These are phyloP conservation scores for Leptestheria dahalacensis DNA, from an alignment of 1,140 invertebrate species.

Conservation along the genomic window DNA sequence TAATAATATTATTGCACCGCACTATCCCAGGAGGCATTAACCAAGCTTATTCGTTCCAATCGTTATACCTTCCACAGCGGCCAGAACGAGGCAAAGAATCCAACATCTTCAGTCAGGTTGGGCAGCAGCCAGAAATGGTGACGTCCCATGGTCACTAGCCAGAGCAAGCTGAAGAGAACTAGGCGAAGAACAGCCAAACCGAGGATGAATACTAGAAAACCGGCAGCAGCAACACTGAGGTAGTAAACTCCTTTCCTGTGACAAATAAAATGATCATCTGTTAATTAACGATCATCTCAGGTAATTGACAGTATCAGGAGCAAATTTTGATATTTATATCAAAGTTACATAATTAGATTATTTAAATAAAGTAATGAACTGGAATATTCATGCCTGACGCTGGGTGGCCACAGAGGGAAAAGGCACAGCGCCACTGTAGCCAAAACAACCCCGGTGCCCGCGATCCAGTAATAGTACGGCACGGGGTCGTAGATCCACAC, in stretches of 20 bases:
- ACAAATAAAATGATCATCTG: no score
- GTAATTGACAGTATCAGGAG: not conserved
- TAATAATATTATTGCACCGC: no score
- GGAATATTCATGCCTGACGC: conserved; percentile 50
- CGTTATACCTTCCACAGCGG: conserved; percentile 74
- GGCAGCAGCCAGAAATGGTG: conserved; percentile 95
- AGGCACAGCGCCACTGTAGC: conserved; percentile 91
- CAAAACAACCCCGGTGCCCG: conserved; percentile 77
- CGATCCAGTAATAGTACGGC: conserved; percentile 89
- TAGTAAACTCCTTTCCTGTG: conserved; percentile 91
- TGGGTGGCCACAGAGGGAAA: conserved; percentile 92
- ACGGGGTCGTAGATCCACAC: conserved; percentile 99
- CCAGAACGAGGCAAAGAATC: conserved; percentile 97
- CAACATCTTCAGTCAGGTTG: conserved; percentile 95
- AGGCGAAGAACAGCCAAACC: conserved; percentile 71
- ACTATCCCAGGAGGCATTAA: no score
- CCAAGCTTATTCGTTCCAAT: no score
- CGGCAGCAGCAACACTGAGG: conserved; percentile 80
- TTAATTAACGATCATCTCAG: no score
- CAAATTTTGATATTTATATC: not conserved
- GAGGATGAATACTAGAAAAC: conserved; percentile 85
- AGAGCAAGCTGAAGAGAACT: conserved; percentile 82
- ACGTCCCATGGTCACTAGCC: conserved; percentile 71
- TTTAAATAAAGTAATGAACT: no score
- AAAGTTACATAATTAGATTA: not conserved